A percentile compares a stretch with the other conserved stretches of the same genome.
These are phyloP conservation scores for Lasioglossum figueresi DNA, from an alignment of 2,888 invertebrate species.

Conservation along the genomic window DNA sequence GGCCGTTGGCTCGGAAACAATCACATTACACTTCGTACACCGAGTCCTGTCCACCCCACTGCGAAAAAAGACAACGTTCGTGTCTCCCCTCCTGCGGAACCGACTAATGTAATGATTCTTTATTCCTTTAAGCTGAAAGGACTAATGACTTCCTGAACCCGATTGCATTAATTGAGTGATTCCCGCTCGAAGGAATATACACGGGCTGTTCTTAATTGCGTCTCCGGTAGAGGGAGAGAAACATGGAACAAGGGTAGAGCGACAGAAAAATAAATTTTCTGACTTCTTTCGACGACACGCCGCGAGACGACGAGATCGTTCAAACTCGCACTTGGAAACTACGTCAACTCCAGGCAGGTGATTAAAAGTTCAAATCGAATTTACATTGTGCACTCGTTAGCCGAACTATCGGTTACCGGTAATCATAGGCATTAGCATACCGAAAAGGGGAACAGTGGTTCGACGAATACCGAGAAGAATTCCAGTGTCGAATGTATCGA, in stretches of 20 bases:
- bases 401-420: background rate
- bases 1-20: conserved; percentile 82
- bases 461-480: background rate
- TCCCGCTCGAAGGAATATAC: background rate
- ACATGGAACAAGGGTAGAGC: background rate
- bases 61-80: conserved; percentile 14
- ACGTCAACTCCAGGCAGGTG: background rate
- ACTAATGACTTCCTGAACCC: conserved; percentile 67
- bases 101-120: conserved; percentile 75
- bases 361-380: background rate
- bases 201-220: conserved; percentile 15
- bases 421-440: background rate
- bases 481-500: background rate
- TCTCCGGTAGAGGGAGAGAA: background rate
- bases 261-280: background rate
- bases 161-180: conserved; percentile 58
- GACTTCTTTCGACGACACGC: too few species aligned
- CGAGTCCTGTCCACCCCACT: conserved; percentile 67
- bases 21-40: conserved; percentile 81
- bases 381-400: background rate
- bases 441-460: background rate
- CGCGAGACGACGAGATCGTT: too few species aligned
- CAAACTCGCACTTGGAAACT: background rate
- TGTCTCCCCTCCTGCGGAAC: conserved; percentile 48
- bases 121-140: conserved; percentile 73